Base-by-base conservation (phyloP, 2,888 invertebrate genomes). In the Amblyjoppa fuscipennis region DNA sequence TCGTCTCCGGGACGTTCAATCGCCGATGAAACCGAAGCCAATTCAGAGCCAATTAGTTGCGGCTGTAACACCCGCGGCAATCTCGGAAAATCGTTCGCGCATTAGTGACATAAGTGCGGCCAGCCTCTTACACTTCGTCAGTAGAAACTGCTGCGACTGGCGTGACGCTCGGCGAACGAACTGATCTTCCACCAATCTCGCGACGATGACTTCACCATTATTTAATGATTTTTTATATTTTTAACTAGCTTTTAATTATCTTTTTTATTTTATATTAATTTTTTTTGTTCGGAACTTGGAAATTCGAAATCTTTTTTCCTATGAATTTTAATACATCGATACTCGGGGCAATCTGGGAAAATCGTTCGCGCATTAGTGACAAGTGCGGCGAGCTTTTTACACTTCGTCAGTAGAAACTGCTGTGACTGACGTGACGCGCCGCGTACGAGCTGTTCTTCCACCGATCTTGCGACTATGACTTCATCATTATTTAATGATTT, bases 11-110 rank as follows among this genome's bases (percentile, higher is more conserved):
- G 31, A 61, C 73, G 69, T 75, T 71, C 79, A 77, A 77, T 53
- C 85, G 83, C 64, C 61, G 71, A 83, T 79, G 53, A 82, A 85
- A 79, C 79, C 51, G 11, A 38, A 61, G 76, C 53, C 82, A 83
- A 80, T 82, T 73, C 79, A 41, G 11, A 68, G 76, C 59, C 82
- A 82, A 80, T 83, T 73, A 76, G 45, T 3, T 16, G 64, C 34
- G 6, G 61, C 73, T 56, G 59, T 34, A 83, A 80, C 80, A 77
- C 73, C 31, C 28, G 38, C 68, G 69, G 68, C 73, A 76, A 80
- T 80, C 38, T 53, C 49, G 79, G 41, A 76, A 83, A 85, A 78
- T 83, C 51, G 76, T 56, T 66, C 73, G 61, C 34, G 34, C 53
- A 70, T 81, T 69, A 73, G 20, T 5, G 20, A n/a, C 25, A 73